These are phyloP conservation scores for Temnothorax unifasciatus DNA, from an alignment of 2,888 invertebrate genomes.

Conservation along the genomic window DNA sequence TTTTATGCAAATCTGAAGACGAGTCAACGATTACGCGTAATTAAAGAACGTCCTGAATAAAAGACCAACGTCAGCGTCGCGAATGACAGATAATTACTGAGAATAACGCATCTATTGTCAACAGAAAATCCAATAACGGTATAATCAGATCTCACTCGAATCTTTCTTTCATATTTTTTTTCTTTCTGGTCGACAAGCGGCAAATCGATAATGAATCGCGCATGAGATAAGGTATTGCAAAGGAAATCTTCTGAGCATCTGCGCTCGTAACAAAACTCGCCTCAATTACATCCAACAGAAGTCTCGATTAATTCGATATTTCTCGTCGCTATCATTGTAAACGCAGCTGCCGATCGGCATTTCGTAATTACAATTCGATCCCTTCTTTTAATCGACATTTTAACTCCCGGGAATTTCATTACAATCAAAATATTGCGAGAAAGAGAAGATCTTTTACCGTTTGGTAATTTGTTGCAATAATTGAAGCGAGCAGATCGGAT, in stretches of 20 bases:
- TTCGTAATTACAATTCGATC: constrained; percentile 52
- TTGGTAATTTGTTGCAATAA: constrained; percentile 36
- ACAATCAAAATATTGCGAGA: constrained; percentile 38
- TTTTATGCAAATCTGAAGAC: constrained; percentile 14
- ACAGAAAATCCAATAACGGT: background rate
- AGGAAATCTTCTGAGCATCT: background rate
- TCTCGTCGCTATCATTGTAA: constrained; percentile 31
- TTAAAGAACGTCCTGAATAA: constrained; percentile 8
- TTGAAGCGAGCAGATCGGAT: constrained; percentile 18
- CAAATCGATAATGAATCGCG: constrained; percentile 8
- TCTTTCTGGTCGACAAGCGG: background rate
- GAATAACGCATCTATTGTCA: background rate
- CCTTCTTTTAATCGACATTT: constrained; percentile 8
- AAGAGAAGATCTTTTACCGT: background rate
- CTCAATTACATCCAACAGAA: constrained; percentile 39
- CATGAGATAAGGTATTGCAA: constrained; percentile 14
- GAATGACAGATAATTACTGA: background rate
- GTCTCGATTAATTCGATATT: constrained; percentile 51
- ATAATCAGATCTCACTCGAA: constrained; percentile 15
- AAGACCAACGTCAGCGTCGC: background rate
- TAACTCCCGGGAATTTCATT: constrained; percentile 43
- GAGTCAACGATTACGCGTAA: background rate
- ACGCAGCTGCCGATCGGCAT: constrained; percentile 33
- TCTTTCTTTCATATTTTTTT: background rate
- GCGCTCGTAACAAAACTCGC: background rate